These are phyloP conservation scores for Calyptommatus sinebrachiatus DNA, from an alignment of 2,113 vertebrate genomes.

Conservation along the genomic window DNA sequence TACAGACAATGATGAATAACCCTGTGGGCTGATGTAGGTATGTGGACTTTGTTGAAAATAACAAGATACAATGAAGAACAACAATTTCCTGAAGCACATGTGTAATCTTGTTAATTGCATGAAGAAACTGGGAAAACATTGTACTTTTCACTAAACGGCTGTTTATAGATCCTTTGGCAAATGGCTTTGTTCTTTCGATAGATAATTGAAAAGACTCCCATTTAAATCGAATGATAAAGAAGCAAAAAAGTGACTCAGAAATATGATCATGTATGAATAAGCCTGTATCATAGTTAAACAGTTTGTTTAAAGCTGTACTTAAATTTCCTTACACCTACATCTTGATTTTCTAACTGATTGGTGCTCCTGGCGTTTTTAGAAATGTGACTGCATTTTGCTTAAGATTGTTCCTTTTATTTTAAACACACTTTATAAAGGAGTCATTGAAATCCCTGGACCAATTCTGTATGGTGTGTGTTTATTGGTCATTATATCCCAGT, in stretches of 20 bases:
- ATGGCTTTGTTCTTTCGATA: slow-evolving; percentile 40
- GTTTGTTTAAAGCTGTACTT: slow-evolving; percentile 5
- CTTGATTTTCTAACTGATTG: slow-evolving; percentile 7
- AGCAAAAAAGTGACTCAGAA: slow-evolving; percentile 34
- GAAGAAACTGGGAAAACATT: slow-evolving; percentile 44
- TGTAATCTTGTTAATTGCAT: slow-evolving; percentile 41
- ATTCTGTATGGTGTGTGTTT: slow-evolving; percentile 4
- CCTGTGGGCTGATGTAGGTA: slow-evolving; percentile 15
- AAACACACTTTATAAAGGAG: slow-evolving; percentile 39
- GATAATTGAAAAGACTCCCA: slow-evolving; percentile 14
- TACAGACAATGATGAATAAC: slow-evolving; percentile 78
- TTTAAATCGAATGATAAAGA: slow-evolving; percentile 42
- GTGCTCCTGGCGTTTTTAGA: slow-evolving; percentile 25
- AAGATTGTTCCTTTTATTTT: slow-evolving; percentile 36
- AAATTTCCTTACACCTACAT: slow-evolving; percentile 5
- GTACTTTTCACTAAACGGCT: slow-evolving; percentile 48
- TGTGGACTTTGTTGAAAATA: slow-evolving; percentile 48
- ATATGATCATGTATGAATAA: slow-evolving; percentile 28
- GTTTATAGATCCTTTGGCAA: slow-evolving; percentile 39
- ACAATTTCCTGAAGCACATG: slow-evolving; percentile 28
- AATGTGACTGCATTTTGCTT: slow-evolving; percentile 27
- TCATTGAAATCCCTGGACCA: slow-evolving; percentile 29
- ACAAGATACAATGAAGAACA: slow-evolving; percentile 42
- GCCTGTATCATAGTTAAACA: slow-evolving; percentile 12
- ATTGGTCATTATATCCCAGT: not conserved